Evolutionary conservation across 2,888 invertebrate genomes (phyloP).

Genomic region (Scelioninae gen. 1): DNA sequence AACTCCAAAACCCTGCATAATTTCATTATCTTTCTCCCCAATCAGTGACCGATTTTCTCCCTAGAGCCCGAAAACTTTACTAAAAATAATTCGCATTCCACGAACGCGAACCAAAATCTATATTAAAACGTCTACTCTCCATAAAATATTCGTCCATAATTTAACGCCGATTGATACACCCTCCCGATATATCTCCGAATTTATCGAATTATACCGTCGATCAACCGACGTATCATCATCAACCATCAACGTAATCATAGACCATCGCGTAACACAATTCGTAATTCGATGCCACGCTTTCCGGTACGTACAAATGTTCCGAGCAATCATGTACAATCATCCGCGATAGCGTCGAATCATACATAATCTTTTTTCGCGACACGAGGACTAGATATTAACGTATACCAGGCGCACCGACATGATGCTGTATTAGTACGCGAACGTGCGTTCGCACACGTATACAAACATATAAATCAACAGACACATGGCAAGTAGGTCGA

Average conservation of each 20-base stretch:
- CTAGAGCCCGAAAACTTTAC: not conserved
- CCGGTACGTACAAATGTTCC: slow-evolving; percentile 37
- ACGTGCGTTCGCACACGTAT: slow-evolving; percentile 64
- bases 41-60: slow-evolving; percentile 24
- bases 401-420: not conserved
- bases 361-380: slow-evolving; percentile 36
- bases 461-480: slow-evolving; percentile 52
- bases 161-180: slow-evolving; percentile 21
- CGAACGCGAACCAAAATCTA: slow-evolving; percentile 10
- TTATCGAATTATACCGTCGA: slow-evolving; percentile 28
- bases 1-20: slow-evolving; percentile 18
- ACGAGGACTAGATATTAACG: slow-evolving; percentile 23
- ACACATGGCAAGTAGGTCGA: slow-evolving; percentile 61
- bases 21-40: slow-evolving; percentile 31
- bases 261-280: slow-evolving; percentile 20
- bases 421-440: slow-evolving; percentile 46
- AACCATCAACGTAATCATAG: slow-evolving; percentile 30
- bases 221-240: slow-evolving; percentile 24
- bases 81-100: slow-evolving; percentile 32
- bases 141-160: slow-evolving; percentile 30
- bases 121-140: slow-evolving; percentile 15
- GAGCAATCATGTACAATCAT: slow-evolving; percentile 49
- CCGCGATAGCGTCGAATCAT: slow-evolving; percentile 22
- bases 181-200: slow-evolving; percentile 12
- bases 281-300: slow-evolving; percentile 29